Conservation (phyloP, 1,140 invertebrate species). For the Lepidostoma basale region DNA sequence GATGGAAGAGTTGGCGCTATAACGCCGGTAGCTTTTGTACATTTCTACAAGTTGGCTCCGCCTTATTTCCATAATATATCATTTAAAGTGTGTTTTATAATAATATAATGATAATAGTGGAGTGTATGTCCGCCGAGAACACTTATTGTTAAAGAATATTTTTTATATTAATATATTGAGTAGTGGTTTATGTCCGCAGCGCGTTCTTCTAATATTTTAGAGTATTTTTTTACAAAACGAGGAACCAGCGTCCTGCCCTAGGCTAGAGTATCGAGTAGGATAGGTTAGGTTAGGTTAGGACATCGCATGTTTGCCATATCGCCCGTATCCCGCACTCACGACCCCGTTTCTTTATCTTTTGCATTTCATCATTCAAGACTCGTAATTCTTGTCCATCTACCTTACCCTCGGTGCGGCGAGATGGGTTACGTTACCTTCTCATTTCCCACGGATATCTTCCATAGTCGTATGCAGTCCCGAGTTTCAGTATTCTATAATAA, state of each 20-base stretch:
- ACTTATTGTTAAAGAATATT: conserved; percentile 4
- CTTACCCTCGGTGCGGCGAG: no score
- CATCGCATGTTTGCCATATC: background rate
- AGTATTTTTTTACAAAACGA: background rate
- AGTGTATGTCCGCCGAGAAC: background rate
- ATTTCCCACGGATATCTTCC: background rate
- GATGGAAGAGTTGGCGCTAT: background rate
- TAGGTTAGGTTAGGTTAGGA: no score
- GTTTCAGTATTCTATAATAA: background rate
- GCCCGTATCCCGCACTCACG: background rate
- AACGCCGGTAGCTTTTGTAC: conserved; percentile 35
- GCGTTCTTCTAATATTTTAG: background rate
- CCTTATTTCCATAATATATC: conserved; percentile 19
- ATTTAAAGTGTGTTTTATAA: conserved; percentile 8
- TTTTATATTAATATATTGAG: conserved; percentile 26
- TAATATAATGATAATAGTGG: conserved; percentile 1
- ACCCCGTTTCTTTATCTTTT: background rate
- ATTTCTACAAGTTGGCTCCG: conserved; percentile 32
- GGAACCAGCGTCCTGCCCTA: no score
- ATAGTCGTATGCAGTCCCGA: background rate
- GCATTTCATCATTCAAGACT: no score
- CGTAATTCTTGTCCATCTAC: no score
- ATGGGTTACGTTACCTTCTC: background rate
- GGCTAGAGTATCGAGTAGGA: no score
- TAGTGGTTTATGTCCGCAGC: conserved; percentile 1